Percentiles rank a stretch among this genome's conserved stretches.
These are phyloP conservation scores for Scrobipalpa costella DNA, from an alignment of 2,888 invertebrate species.

Conservation along the genomic window DNA sequence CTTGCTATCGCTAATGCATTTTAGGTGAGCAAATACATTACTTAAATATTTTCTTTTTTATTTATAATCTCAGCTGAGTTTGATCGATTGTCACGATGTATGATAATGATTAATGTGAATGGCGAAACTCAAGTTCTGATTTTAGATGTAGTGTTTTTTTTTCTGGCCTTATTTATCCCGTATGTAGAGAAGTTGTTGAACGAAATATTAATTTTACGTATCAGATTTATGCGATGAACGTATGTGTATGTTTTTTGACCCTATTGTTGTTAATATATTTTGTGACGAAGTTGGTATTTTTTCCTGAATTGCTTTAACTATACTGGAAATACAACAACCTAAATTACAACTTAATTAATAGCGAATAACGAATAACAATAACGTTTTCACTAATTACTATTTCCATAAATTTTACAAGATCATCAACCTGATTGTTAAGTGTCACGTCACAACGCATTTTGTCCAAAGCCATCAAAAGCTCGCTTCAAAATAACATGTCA, in stretches of 20 bases:
- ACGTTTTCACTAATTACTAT: not conserved
- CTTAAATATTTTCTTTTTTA: slow-evolving; percentile 16
- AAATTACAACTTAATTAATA: no score
- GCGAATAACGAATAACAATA: no score
- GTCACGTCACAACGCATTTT: slow-evolving; percentile 38
- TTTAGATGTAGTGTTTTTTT: not conserved
- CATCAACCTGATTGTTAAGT: slow-evolving; percentile 7
- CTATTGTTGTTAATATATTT: no score
- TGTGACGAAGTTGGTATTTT: no score
- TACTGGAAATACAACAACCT: no score
- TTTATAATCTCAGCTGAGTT: slow-evolving; percentile 17
- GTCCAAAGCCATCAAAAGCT: slow-evolving; percentile 34
- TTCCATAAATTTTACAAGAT: not conserved
- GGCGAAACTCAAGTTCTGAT: not conserved
- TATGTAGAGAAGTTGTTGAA: no score
- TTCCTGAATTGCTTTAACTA: no score
- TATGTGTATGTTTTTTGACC: no score
- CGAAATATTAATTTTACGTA: no score
- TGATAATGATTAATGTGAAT: not conserved
- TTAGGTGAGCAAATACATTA: slow-evolving; percentile 18
- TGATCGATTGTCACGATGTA: slow-evolving; percentile 14
- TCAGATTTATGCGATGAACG: no score
- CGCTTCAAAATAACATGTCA: slow-evolving; percentile 47
- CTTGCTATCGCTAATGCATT: slow-evolving; percentile 29
- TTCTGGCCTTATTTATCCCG: no score